Percentiles rank a stretch among this genome's conserved stretches.
phyloP scores from a whole-genome alignment of 1,140 invertebrate species.

The Dermatophagoides farinae region DNA sequence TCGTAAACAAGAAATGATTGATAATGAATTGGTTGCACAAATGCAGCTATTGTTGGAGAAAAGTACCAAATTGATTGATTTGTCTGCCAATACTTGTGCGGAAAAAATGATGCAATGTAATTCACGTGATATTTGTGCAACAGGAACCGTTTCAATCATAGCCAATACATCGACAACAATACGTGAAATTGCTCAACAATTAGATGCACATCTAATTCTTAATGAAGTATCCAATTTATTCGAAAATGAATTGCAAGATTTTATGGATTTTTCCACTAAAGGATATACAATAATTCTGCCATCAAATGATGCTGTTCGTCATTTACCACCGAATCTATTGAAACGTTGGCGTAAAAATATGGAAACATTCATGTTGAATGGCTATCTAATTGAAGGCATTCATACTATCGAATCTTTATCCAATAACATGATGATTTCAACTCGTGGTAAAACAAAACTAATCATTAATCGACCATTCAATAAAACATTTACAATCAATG shows the following conservation, averaged over 20 bases:
- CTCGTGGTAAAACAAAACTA: conserved; percentile 10
- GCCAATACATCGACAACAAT: background rate
- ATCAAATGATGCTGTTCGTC: conserved; percentile 18
- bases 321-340: conserved; percentile 17
- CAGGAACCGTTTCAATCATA: background rate
- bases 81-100: background rate
- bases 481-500: conserved; percentile 20
- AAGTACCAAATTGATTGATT: background rate
- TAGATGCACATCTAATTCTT: conserved; percentile 11
- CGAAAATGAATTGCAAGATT: conserved; percentile 5
- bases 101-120: background rate
- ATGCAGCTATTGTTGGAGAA: conserved; percentile 1
- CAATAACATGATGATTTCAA: background rate
- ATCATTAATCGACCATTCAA: conserved; percentile 12
- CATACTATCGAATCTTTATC: conserved; percentile 13
- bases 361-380: conserved; percentile 11
- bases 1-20: background rate
- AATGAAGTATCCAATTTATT: background rate
- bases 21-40: background rate
- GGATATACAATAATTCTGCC: conserved; percentile 20
- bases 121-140: background rate
- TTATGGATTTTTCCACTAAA: conserved; percentile 3
- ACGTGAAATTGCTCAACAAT: conserved; percentile 5
- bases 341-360: conserved; percentile 15
- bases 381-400: conserved; percentile 16